Evolutionary conservation across 2,113 vertebrate genomes (phyloP).

Genomic region (Perca schrenkii): DNA sequence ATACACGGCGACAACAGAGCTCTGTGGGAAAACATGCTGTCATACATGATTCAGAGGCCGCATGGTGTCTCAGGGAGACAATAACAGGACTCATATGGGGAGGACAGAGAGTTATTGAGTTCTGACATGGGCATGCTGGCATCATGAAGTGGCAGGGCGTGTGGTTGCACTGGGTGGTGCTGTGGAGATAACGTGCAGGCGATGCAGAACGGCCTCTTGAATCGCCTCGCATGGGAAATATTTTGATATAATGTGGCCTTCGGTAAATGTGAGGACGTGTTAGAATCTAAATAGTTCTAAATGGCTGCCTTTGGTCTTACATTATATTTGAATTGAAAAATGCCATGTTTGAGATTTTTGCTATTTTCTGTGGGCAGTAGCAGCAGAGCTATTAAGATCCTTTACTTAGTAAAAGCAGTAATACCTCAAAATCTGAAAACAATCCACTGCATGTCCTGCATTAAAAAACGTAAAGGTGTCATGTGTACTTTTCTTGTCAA

Average conservation of each 20-base stretch:
- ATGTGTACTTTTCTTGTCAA: no score
- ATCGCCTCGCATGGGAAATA: neutral
- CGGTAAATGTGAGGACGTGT: neutral
- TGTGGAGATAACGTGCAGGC: constrained; percentile 6
- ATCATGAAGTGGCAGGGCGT: neutral
- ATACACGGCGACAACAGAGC: constrained; percentile 30
- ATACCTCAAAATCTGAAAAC: no score
- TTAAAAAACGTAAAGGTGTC: no score
- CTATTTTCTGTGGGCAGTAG: no score
- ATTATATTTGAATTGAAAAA: neutral
- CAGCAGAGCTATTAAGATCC: no score
- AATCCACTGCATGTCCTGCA: no score
- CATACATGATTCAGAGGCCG: constrained; percentile 46
- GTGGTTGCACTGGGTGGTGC: constrained; percentile 14
- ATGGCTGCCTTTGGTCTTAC: neutral
- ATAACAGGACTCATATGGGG: constrained; percentile 19
- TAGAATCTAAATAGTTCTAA: neutral
- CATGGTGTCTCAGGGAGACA: constrained; percentile 20
- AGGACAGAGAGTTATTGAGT: constrained; percentile 39
- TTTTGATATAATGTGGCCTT: constrained; percentile 1
- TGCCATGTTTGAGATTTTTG: neutral
- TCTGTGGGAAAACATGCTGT: constrained; percentile 63
- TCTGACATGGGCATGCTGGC: constrained; percentile 33
- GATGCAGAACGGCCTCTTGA: neutral
- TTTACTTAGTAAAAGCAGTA: no score